Evolutionary conservation across 2,113 vertebrate genomes (phyloP).

Genomic region (Dolichotis patagonum): DNA sequence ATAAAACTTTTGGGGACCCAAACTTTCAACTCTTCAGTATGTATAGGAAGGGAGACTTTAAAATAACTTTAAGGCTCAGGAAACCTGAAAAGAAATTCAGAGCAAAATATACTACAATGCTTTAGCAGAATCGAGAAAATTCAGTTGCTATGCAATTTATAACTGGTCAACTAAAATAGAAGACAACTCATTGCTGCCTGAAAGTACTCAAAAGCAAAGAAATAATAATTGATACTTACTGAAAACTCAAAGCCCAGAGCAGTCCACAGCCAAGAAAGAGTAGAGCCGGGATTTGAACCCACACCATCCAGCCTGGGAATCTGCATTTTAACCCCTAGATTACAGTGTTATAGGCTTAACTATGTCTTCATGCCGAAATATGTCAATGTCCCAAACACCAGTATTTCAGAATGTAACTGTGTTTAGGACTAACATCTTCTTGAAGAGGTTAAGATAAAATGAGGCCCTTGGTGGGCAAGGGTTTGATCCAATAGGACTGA

Average conservation of each 20-base stretch:
- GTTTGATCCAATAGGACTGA: not conserved
- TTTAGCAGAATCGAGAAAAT: not conserved
- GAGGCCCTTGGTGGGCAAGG: not conserved
- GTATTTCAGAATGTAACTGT: not conserved
- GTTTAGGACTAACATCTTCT: not conserved
- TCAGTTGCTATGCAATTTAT: not conserved
- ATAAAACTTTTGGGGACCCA: not conserved
- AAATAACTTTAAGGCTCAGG: constrained; percentile 11
- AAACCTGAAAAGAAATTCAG: not conserved
- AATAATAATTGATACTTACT: not conserved
- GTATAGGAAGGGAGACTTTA: not conserved
- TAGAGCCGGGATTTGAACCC: not conserved
- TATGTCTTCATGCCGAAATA: not conserved
- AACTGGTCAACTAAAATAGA: not conserved
- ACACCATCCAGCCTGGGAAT: not conserved
- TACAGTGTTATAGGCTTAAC: not conserved
- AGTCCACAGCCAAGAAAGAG: not conserved
- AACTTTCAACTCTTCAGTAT: not conserved
- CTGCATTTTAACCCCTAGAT: not conserved
- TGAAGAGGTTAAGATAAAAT: not conserved
- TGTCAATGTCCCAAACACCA: not conserved
- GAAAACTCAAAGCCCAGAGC: not conserved
- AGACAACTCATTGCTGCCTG: not conserved
- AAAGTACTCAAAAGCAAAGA: not conserved
- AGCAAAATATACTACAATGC: not conserved